These are phyloP conservation scores for Xiphias gladius DNA, from an alignment of 2,113 vertebrate species.

Conservation along the genomic window DNA sequence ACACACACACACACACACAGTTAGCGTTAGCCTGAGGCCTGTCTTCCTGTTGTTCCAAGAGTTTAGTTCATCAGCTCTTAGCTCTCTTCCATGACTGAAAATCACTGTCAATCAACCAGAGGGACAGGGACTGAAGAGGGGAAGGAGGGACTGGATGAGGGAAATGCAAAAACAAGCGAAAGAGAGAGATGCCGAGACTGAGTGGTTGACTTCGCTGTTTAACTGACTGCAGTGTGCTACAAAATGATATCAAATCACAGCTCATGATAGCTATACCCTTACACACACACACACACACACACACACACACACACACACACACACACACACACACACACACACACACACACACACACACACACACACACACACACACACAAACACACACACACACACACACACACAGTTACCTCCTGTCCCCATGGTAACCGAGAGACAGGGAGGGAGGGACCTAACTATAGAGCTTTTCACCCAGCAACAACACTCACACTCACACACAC, in stretches of 20 bases:
- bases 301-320: conserved; percentile 14
- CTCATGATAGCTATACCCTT: conserved; percentile 38
- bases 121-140: conserved; percentile 7
- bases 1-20: conserved; percentile 47
- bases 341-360: conserved; percentile 32
- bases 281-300: not conserved
- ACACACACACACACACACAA: conserved; percentile 30
- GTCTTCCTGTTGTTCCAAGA: conserved; percentile 47
- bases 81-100: conserved; percentile 53
- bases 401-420: conserved; percentile 66
- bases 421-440: conserved; percentile 71
- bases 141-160: conserved; percentile 3
- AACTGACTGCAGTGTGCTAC: conserved; percentile 50
- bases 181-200: conserved; percentile 1
- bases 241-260: conserved; percentile 42
- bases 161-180: not conserved
- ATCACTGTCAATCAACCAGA: conserved; percentile 34
- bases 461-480: conserved; percentile 76
- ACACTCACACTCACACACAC: conserved; percentile 45
- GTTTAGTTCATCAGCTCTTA: conserved; percentile 67
- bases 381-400: conserved; percentile 32
- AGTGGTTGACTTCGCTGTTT: conserved; percentile 34
- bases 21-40: conserved; percentile 38
- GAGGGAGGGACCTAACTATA: conserved; percentile 72
- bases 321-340: conserved; percentile 30